These are phyloP conservation scores for Dyspetes luteomarginatus DNA, from an alignment of 2,888 invertebrate species.

Conservation along the genomic window DNA sequence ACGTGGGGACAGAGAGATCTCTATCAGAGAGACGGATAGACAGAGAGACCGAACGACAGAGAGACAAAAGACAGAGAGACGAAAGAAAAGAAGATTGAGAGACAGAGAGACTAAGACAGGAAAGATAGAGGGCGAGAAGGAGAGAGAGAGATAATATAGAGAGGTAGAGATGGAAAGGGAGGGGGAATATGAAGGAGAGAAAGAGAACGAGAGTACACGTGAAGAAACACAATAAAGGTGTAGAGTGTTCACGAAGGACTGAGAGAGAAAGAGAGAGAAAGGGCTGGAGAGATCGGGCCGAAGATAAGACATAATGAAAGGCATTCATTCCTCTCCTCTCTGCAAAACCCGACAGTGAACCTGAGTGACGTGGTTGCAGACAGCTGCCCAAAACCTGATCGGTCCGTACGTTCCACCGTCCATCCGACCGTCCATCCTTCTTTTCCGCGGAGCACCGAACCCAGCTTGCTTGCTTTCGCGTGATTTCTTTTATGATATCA, in stretches of 20 bases:
- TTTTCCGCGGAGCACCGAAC: conserved; percentile 55
- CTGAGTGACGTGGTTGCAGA: conserved; percentile 83
- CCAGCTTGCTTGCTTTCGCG: conserved; percentile 67
- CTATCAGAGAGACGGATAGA: too few species aligned
- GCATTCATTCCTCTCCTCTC: conserved; percentile 81
- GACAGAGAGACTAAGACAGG: too few species aligned
- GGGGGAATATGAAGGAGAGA: conserved; percentile 8
- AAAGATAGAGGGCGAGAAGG: neutral
- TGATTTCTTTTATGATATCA: conserved; percentile 82
- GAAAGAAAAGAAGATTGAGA: too few species aligned
- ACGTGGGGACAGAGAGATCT: too few species aligned
- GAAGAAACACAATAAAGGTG: conserved; percentile 57
- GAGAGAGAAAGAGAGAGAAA: conserved; percentile 60
- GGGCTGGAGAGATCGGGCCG: conserved; percentile 75
- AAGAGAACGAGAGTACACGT: conserved; percentile 61
- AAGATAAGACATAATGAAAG: conserved; percentile 82
- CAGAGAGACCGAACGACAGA: too few species aligned
- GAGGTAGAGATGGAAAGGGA: conserved; percentile 34
- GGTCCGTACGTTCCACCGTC: conserved; percentile 74
- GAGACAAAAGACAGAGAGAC: too few species aligned
- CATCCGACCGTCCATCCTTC: conserved; percentile 61
- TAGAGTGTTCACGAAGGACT: conserved; percentile 67
- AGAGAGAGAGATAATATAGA: conserved; percentile 40
- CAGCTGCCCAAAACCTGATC: conserved; percentile 83
- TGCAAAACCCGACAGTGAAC: conserved; percentile 78